Evolutionary conservation across 2,113 vertebrate species (phyloP), one percentile per base, ranked within the genome.

Genomic region (Rhynchopsitta pachyrhyncha): DNA sequence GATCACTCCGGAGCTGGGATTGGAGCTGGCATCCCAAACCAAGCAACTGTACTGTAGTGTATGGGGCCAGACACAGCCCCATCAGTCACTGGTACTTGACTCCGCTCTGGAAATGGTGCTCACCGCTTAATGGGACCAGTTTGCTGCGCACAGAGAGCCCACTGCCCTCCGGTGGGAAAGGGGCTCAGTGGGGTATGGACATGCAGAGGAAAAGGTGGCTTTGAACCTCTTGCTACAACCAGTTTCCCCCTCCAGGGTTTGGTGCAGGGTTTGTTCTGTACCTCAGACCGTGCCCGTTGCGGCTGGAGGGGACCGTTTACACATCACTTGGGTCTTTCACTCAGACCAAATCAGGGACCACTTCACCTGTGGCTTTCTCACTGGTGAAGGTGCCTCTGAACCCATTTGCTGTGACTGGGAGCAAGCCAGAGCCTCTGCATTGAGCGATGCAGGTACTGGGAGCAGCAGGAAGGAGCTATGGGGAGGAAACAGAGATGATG

Each of bases 61-160:
- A 20, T 7, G 37, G 90, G 81, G 67, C 24, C 62, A 33, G 87
- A 46, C 1, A 0, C 86, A 84, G 66, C 64, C 67, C 27, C 9
- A 5, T 11, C 2, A 23, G 64, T 37, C 3, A 3, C 79, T 8
- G 52, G 88, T 59, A 59, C 81, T 85, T 52, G 5, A 25, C 44
- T 63, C 60, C 0, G 0, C 44, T 81, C 60, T 94, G 75, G 42
- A 96, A 94, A 93, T 78, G 97, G 97, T 96, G 96, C 97, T 97
- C 10, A 3, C 33, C 90, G 60, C 50, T 79, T 37, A 50, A 17
- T 17, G 50, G 87, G 75, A 87, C 77, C 75, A 79, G 71, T 47
- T 13, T 1, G n/a, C 49, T 20, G 1, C 50, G 47, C 81, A 67
- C 78, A 55, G 81, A 59, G 52, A 33, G 46, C 70, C 92, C 80